Evolutionary conservation across 92 coral and sea anemone species (phyloP), one percentile per base, ranked within the genome.

Genomic region (Epizoanthus ramosus): DNA sequence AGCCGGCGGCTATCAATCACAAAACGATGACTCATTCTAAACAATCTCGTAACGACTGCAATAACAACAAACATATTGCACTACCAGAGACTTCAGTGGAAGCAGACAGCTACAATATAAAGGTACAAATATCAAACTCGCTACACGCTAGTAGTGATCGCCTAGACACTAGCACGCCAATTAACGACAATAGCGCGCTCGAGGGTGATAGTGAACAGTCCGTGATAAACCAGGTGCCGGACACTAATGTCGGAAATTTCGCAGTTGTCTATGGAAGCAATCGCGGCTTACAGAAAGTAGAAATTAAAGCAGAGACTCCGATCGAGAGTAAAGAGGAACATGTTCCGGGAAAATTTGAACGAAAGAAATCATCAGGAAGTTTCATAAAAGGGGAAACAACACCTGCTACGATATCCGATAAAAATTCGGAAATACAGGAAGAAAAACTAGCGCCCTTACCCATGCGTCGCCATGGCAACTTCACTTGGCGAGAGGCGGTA

Each of bases 401-500:
- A 5, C 72, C 15, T 16, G 47, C 1, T 10, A 19, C 43, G 31
- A 41, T 5, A 28, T 16, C 35, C 23, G 82, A 41, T 1, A n/a
- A 47, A 14, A 4, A 19, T 17, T 39, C 82, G 25, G 25, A 77
- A 21, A 50, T 19, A 39, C 70, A 77, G 3, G 56, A 60, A 19
- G 82, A 77, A 60, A 77, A 41, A 4, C 19, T 4, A 16, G 41
- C 45, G 33, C 71, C 71, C 8, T 43, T 77, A 22, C 15, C 82
- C 23, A 18, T 22, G 47, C 57, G 82, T 41, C 71, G 82, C 57
- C 31, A 77, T 41, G 82, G 82, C 22, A 77, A 77, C 57, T 77
- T 77, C 37, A 60, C 24, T 19, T 77, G 82, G 82, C 57, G 82
- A 47, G 69, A 61, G 8, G 70, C 82, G 18, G 37, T 77, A 12